Evolutionary conservation across 2,888 invertebrate genomes (phyloP).

Genomic region (Aporophyla lueneburgensis): DNA sequence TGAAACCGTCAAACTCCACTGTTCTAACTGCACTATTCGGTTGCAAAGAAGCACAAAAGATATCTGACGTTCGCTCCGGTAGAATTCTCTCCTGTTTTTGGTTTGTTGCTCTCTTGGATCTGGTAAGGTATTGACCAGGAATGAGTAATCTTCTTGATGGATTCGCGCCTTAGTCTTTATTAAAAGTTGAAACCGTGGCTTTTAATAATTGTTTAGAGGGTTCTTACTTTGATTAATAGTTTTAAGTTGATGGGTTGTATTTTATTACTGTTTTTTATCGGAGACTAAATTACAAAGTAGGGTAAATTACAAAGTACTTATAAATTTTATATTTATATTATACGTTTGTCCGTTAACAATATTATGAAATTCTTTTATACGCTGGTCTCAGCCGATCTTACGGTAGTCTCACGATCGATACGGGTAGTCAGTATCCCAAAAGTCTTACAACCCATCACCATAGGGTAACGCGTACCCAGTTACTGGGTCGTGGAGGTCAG

Average conservation of each 20-base stretch:
- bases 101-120: constrained; percentile 75
- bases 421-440: too few relatives aligned
- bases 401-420: too few relatives aligned
- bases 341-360: not conserved
- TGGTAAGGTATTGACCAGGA: constrained; percentile 70
- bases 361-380: too few relatives aligned
- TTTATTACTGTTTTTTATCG: not conserved
- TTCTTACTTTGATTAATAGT: constrained; percentile 34
- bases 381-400: too few relatives aligned
- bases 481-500: too few relatives aligned
- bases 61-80: constrained; percentile 76
- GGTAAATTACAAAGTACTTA: too few relatives aligned
- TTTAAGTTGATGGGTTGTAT: not conserved
- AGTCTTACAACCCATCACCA: too few relatives aligned
- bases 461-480: too few relatives aligned
- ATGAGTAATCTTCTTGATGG: constrained; percentile 78
- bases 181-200: constrained; percentile 50
- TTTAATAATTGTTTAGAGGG: constrained; percentile 26
- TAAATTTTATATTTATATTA: too few relatives aligned
- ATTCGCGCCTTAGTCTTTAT: constrained; percentile 59
- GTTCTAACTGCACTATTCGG: constrained; percentile 63
- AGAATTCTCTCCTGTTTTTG: constrained; percentile 76
- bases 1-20: constrained; percentile 55
- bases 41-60: constrained; percentile 78
- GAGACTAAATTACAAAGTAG: not conserved